Conservation (phyloP, 2,888 invertebrate genomes). For the Zygaena filipendulae region DNA sequence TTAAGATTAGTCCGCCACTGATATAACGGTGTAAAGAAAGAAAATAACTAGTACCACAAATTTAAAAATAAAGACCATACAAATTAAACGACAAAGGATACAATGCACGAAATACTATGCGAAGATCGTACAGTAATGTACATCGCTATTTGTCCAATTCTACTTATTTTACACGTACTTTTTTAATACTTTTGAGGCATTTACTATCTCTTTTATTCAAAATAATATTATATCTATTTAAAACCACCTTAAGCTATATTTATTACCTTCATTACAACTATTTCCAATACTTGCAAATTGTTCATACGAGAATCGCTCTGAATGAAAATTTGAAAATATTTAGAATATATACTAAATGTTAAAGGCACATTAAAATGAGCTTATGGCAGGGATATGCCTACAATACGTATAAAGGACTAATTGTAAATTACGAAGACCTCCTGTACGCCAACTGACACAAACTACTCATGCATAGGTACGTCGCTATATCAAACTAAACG, state of each 20-base stretch:
- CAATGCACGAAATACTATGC: conserved; percentile 64
- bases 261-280: too few relatives aligned
- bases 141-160: conserved; percentile 49
- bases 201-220: conserved; percentile 42
- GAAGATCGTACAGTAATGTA: conserved; percentile 60
- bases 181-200: conserved; percentile 65
- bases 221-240: conserved; percentile 27
- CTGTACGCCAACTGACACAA: conserved; percentile 28
- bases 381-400: conserved; percentile 50
- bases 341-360: conserved; percentile 22
- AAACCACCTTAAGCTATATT: conserved; percentile 53
- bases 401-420: conserved; percentile 31
- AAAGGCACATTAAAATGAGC: conserved; percentile 53
- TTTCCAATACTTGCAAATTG: too few relatives aligned
- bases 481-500: conserved; percentile 23
- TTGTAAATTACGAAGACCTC: conserved; percentile 28
- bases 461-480: conserved; percentile 20
- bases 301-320: too few relatives aligned
- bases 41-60: too few relatives aligned
- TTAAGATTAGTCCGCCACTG: too few relatives aligned
- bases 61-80: too few relatives aligned
- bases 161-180: conserved; percentile 52
- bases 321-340: conserved; percentile 21
- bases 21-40: too few relatives aligned
- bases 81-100: conserved; percentile 50